A percentile compares a stretch with the other conserved stretches of the same genome.
Evolutionary conservation across 1,140 invertebrate species (phyloP).

Genomic region (Conopomorpha cramerella): DNA sequence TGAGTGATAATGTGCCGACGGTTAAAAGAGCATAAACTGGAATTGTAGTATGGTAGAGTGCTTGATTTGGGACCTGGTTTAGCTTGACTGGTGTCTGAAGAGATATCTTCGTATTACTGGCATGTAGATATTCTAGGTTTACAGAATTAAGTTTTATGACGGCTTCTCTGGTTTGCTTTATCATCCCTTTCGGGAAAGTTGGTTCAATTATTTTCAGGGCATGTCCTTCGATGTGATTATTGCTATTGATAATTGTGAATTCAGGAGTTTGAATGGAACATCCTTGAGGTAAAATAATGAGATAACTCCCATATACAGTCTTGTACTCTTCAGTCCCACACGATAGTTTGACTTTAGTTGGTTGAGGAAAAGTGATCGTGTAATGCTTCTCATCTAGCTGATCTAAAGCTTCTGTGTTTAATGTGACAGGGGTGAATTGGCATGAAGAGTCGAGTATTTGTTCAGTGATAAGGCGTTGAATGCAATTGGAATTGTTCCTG

Average conservation of each 20-base stretch:
- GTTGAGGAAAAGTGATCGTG: constrained; percentile 7
- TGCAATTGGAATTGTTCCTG: too few relatives aligned
- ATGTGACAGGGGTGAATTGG: constrained; percentile 1
- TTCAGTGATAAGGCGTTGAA: constrained; percentile 4
- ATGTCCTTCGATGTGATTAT: constrained; percentile 8
- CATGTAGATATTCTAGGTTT: constrained; percentile 6
- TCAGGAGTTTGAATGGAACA: constrained; percentile 5
- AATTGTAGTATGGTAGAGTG: too few relatives aligned
- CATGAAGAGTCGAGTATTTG: constrained; percentile 5
- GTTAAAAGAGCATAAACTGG: too few relatives aligned
- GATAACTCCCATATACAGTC: constrained; percentile 8
- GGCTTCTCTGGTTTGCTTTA: not conserved
- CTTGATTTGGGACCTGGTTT: too few relatives aligned
- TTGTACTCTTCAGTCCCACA: constrained; percentile 7
- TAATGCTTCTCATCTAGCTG: constrained; percentile 11
- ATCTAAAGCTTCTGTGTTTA: constrained; percentile 7
- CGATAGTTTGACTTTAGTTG: constrained; percentile 5
- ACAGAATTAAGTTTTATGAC: constrained; percentile 4
- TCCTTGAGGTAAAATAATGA: constrained; percentile 5
- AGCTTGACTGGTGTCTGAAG: constrained; percentile 3
- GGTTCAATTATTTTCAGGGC: constrained; percentile 6
- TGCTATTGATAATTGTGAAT: constrained; percentile 7
- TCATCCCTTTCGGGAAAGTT: not conserved
- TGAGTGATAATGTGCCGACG: too few relatives aligned
- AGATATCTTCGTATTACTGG: constrained; percentile 5